These are phyloP conservation scores for Channa striata DNA, from an alignment of 2,797 vertebrate genomes.

Conservation along the genomic window DNA sequence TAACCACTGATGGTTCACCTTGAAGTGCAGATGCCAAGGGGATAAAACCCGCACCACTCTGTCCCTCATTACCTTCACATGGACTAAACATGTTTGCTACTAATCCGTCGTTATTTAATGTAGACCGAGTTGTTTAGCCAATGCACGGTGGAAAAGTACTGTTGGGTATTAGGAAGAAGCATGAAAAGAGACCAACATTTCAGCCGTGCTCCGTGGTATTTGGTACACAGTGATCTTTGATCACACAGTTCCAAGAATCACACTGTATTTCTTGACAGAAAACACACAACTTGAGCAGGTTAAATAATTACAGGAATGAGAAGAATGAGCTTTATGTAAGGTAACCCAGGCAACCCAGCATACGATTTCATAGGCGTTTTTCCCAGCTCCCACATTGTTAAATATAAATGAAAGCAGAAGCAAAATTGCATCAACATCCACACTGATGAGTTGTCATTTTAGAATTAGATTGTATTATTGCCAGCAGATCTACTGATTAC, in stretches of 20 bases:
- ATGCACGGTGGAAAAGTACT: constrained; percentile 59
- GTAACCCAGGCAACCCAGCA: neutral
- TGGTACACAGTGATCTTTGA: constrained; percentile 12
- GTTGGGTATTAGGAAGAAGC: constrained; percentile 34
- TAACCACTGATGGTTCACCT: constrained; percentile 78
- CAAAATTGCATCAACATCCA: neutral
- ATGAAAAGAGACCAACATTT: constrained; percentile 50
- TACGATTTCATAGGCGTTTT: neutral
- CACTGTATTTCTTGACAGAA: constrained; percentile 7
- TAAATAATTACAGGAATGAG: constrained; percentile 12
- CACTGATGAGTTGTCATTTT: constrained; percentile 12
- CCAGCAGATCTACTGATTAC: neutral
- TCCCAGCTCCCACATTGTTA: neutral
- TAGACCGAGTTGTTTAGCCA: constrained; percentile 56
- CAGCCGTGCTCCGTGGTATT: constrained; percentile 19
- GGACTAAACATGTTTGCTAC: constrained; percentile 43
- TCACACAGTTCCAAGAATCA: constrained; percentile 13
- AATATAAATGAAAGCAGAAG: neutral
- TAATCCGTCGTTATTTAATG: constrained; percentile 56
- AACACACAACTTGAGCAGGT: constrained; percentile 3
- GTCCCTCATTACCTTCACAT: constrained; percentile 64
- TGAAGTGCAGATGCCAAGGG: constrained; percentile 73
- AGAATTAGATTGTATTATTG: neutral
- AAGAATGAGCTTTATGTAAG: neutral
- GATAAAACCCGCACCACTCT: constrained; percentile 61